phyloP scores from a whole-genome alignment of 2,888 invertebrate species.

The Alloscopus bannaensis region DNA sequence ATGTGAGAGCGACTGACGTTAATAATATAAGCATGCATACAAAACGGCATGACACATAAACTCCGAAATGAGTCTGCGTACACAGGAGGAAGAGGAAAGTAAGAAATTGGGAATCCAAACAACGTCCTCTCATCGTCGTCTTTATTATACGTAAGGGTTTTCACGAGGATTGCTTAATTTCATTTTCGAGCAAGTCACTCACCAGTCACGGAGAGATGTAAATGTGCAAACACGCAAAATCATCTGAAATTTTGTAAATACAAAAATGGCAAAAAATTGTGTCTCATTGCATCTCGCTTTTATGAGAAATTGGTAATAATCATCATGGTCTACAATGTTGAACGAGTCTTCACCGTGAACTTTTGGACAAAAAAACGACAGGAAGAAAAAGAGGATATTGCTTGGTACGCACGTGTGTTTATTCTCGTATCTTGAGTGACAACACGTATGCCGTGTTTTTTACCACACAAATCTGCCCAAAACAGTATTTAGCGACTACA shows the following conservation, averaged over 20 bases:
- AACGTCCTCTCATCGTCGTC: not conserved
- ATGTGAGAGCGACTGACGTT: not conserved
- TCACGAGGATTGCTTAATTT: not conserved
- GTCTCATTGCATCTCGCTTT: not conserved
- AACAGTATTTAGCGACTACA: not conserved
- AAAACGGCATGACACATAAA: not conserved
- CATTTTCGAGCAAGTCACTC: too few relatives aligned
- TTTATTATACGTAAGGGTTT: not conserved
- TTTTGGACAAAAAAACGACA: conserved; percentile 22
- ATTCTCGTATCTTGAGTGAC: conserved; percentile 26
- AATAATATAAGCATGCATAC: not conserved
- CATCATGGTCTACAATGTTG: too few relatives aligned
- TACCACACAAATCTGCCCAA: conserved; percentile 1
- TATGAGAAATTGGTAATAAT: not conserved
- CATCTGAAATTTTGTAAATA: not conserved
- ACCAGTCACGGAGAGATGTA: too few relatives aligned
- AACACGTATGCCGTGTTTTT: conserved; percentile 3
- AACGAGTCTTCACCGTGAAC: not conserved
- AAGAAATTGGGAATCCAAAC: not conserved
- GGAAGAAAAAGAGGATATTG: too few relatives aligned
- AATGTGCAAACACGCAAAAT: not conserved
- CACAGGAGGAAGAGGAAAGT: not conserved
- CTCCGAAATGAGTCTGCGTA: not conserved
- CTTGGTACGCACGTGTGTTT: conserved; percentile 57
- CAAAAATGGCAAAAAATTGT: not conserved